Base-by-base conservation (phyloP, 1,140 invertebrate species). In the Drosophila murphyi region DNA sequence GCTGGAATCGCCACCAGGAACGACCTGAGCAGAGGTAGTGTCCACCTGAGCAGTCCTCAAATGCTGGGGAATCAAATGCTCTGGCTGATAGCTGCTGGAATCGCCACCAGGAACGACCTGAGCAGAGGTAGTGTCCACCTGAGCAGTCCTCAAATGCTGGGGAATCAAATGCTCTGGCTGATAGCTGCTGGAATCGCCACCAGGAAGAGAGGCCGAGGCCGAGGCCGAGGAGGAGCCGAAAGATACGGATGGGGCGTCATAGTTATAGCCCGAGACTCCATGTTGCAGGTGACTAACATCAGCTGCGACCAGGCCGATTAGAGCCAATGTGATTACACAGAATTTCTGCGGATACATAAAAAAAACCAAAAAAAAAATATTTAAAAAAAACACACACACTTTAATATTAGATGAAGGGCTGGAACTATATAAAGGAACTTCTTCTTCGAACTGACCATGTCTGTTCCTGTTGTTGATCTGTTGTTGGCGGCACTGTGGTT, bases 251-350 rank as follows among this genome's bases (percentile, higher is more conserved):
- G 20, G 20, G 28, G 45, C 39, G 32, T 67, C 64, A 59, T 88
- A 89, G 59, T 52, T 82, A 6, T 78, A 82, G 29, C 82, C 83
- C 5, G 52, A 56, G 43, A 51, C 43, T 31, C 71, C 75, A 28
- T 70, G 37, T 7, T 64, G 67, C 4, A 91, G 72, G 45, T 91
- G 90, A 52, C 80, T 91, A 32, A 91, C 90, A 71, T 91, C 90
- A 29, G 85, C 89, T 31, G 72, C 55, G 8, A 62, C 90, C 2
- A 73, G 28, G 54, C 85, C 72, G 20, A 81, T 5, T 4, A 91
- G 34, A 6, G 80, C 74, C 61, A 91, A 61, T 2, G 82, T 51
- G 55, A 83, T 77, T 65, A 91, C 45, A 55, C 67, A 80, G 41
- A 83, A 54, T 29, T 91, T 72, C 89, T 91, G 63, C 3, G 3